Evolutionary conservation across 2,797 vertebrate species (phyloP), one percentile per base, ranked within the genome.

Genomic region (Danio albolineatus): DNA sequence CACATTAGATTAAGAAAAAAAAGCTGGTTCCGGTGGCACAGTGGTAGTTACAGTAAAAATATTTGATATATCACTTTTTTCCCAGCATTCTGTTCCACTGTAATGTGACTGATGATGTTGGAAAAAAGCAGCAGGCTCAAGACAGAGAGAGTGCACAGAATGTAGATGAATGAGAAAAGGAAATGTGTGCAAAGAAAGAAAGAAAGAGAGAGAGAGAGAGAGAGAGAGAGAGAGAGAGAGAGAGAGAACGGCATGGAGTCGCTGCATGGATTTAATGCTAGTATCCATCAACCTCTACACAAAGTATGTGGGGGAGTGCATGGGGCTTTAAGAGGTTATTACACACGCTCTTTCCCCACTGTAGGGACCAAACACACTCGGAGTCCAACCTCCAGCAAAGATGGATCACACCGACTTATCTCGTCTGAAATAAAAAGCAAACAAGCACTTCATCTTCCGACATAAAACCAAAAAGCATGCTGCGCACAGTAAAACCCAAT

Each of bases 371-470:
- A 79, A 77, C 77, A 70, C 80, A 67, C 80, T 74, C 60, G 3
- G 39, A 51, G 54, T 62, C 57, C 66, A 39, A 64, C 43, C 70
- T 61, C 62, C 39, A 41, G 57, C 78, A 66, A 70, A 82, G 86
- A 87, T 85, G 83, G 83, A 87, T 87, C 79, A 67, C 60, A 77
- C 59, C 19, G 57, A 73, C 65, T 85, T 85, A 83, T 80, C 82
- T 67, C 73, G 53, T 71, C 82, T 64, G 78, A 84, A 82, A 82
- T 82, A 82, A 82, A 87, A 84, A 76, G 69, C 80, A 83, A 85
- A 87, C 83, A 86, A 84, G 80, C 80, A 77, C 66, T 87, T 79
- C 53, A 85, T 86, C 82, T 85, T 73, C 70, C 44, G 51, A 72
- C 46, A 59, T 19, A 44, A 80, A 66, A 44, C 36, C 19, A 59